Evolutionary conservation across 2,888 invertebrate genomes (phyloP).

Genomic region (Serripes groenlandicus): DNA sequence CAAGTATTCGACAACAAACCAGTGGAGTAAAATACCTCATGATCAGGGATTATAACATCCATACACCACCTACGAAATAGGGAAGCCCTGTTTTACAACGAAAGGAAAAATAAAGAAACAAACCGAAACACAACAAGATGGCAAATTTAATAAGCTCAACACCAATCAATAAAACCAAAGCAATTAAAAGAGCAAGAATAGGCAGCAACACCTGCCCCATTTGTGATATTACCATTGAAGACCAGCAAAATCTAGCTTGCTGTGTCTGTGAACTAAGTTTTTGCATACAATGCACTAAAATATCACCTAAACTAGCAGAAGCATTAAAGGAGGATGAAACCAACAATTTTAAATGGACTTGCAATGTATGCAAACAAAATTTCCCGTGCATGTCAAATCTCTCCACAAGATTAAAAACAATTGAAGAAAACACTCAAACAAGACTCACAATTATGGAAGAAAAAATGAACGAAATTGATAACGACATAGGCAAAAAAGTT

Average conservation of each 20-base stretch:
- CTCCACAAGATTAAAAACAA: background rate
- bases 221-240: background rate
- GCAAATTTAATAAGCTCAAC: slow-evolving; percentile 1
- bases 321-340: background rate
- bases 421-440: background rate
- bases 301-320: background rate
- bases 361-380: background rate
- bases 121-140: too few relatives aligned
- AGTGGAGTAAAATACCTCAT: too few relatives aligned
- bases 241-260: background rate
- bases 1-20: too few relatives aligned
- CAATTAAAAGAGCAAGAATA: slow-evolving; percentile 9
- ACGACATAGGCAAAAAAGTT: background rate
- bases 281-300: background rate
- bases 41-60: too few relatives aligned
- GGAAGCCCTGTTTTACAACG: too few relatives aligned
- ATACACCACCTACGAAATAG: too few relatives aligned
- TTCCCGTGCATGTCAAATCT: slow-evolving; percentile 4
- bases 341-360: slow-evolving; percentile 11
- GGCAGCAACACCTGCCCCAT: background rate
- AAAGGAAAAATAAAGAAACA: too few relatives aligned
- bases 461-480: background rate
- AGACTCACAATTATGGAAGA: slow-evolving; percentile 5
- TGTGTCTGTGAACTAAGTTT: slow-evolving; percentile 2
- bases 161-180: too few relatives aligned